A percentile compares a stretch with the other conserved stretches of the same genome.
Conservation (phyloP, 2,888 invertebrate species). For the Amblyjoppa fuscipennis region DNA sequence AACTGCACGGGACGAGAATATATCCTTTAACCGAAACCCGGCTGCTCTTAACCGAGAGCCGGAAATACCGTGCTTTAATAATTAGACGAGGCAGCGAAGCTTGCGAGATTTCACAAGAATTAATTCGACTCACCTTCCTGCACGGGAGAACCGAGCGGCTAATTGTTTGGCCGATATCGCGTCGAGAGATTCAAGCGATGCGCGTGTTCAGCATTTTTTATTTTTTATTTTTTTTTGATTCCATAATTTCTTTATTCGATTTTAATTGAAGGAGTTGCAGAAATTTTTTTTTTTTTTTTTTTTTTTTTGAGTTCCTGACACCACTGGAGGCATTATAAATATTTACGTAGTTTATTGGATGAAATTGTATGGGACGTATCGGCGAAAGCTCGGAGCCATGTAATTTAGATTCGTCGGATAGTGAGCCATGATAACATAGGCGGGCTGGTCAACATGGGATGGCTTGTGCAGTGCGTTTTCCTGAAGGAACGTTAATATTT, state of each 20-base stretch:
- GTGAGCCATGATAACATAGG: neutral
- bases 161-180: neutral
- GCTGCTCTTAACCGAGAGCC: neutral
- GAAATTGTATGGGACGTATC: neutral
- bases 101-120: neutral
- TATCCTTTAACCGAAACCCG: neutral
- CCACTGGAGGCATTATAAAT: neutral
- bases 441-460: neutral
- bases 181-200: neutral
- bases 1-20: neutral
- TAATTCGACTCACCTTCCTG: neutral
- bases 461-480: neutral
- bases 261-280: neutral
- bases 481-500: neutral
- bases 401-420: neutral
- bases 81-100: neutral
- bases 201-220: neutral
- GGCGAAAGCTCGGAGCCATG: neutral
- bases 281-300: neutral
- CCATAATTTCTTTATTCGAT: neutral
- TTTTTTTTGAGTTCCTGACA: neutral
- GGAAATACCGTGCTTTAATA: conserved; percentile 8
- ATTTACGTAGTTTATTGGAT: neutral
- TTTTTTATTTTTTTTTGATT: neutral
- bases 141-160: neutral